Conservation (phyloP, 2,113 vertebrate genomes). For the Pleuronectes platessa region DNA sequence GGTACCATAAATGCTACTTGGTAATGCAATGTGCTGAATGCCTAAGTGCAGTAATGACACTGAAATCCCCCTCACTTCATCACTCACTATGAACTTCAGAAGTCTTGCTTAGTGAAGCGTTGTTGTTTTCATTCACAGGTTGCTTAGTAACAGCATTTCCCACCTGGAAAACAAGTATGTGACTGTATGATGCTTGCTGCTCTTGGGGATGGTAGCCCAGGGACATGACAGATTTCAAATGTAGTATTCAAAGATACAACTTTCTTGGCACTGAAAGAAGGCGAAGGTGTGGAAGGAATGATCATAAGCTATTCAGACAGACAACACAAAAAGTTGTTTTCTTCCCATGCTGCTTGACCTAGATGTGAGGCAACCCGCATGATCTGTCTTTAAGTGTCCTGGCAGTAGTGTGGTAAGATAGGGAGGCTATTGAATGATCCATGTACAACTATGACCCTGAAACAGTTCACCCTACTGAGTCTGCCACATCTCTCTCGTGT, state of each 20-base stretch:
- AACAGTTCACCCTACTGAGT: slow-evolving; percentile 10
- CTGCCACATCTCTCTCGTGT: slow-evolving; percentile 30
- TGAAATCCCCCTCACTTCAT: slow-evolving; percentile 30
- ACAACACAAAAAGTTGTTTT: slow-evolving; percentile 25
- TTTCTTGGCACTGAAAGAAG: background rate
- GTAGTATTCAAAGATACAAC: slow-evolving; percentile 7
- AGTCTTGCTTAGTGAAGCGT: slow-evolving; percentile 18
- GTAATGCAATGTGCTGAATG: slow-evolving; percentile 6
- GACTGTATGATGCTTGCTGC: background rate
- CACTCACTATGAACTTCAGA: slow-evolving; percentile 26
- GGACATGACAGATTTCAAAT: slow-evolving; percentile 30
- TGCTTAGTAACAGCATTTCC: slow-evolving; percentile 52
- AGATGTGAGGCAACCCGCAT: slow-evolving; percentile 68
- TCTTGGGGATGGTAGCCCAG: slow-evolving; percentile 31
- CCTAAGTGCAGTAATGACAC: slow-evolving; percentile 4
- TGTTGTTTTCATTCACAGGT: slow-evolving; percentile 41
- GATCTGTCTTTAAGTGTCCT: slow-evolving; percentile 66
- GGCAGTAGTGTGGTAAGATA: slow-evolving; percentile 42
- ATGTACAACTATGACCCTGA: slow-evolving; percentile 33
- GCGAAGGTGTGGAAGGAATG: slow-evolving; percentile 27
- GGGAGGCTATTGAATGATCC: slow-evolving; percentile 43
- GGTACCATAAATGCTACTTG: slow-evolving; percentile 27
- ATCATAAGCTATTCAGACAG: slow-evolving; percentile 27
- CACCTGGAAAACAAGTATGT: slow-evolving; percentile 41
- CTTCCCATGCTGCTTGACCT: slow-evolving; percentile 55